A percentile compares a stretch with the other conserved stretches of the same genome.
phyloP scores from a whole-genome alignment of 2,888 invertebrate species.

The Oithona nana region DNA sequence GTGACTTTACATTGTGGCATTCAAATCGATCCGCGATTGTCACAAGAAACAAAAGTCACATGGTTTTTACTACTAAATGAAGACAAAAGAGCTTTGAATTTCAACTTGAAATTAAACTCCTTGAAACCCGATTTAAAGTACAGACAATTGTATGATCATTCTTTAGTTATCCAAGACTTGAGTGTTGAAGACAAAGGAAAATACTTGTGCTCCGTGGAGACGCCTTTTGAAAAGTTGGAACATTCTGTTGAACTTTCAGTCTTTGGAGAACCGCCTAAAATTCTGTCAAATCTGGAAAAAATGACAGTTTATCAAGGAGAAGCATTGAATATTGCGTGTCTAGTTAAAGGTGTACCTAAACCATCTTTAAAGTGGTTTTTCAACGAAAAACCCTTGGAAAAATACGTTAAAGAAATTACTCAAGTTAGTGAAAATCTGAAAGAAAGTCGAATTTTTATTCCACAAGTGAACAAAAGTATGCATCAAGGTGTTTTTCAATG shows the following conservation, averaged over 20 bases:
- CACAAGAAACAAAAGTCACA: conserved; percentile 1
- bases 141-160: neutral
- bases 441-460: conserved; percentile 3
- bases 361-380: conserved; percentile 10
- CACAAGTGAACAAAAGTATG: conserved; percentile 2
- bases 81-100: neutral
- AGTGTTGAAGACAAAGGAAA: conserved; percentile 3
- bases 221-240: conserved; percentile 8
- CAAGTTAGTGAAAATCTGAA: neutral
- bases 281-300: conserved; percentile 9
- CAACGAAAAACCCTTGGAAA: neutral
- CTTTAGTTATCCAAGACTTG: conserved; percentile 6
- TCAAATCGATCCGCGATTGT: conserved; percentile 1
- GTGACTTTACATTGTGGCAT: conserved; percentile 11
- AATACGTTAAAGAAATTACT: neutral
- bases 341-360: conserved; percentile 14
- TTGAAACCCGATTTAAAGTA: neutral
- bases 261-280: conserved; percentile 12
- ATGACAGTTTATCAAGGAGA: conserved; percentile 12
- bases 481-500: conserved; percentile 16
- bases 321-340: conserved; percentile 1
- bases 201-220: conserved; percentile 8
- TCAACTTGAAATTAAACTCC: neutral
- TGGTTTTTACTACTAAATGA: neutral
- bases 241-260: neutral